These are phyloP conservation scores for Steinernema hermaphroditum DNA, from an alignment of 2,888 invertebrate genomes.

Conservation along the genomic window DNA sequence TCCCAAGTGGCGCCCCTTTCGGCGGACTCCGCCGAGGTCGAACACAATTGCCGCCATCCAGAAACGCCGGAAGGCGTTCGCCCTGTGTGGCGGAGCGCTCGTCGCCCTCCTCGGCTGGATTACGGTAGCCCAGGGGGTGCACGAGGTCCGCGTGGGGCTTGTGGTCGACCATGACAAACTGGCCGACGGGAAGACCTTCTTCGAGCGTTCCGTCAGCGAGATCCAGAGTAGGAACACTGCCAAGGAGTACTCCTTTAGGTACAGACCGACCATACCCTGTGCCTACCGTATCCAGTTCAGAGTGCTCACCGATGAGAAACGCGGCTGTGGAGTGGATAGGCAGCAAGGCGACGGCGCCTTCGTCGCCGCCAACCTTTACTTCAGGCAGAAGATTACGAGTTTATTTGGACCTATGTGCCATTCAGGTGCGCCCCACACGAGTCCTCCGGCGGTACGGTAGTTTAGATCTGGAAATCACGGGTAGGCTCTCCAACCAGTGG, in stretches of 20 bases:
- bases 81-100: not conserved
- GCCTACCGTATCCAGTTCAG: not conserved
- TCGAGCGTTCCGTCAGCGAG: not conserved
- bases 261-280: not conserved
- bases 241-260: conserved; percentile 4
- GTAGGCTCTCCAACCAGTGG: conserved; percentile 38
- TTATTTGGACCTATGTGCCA: conserved; percentile 47
- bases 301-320: conserved; percentile 3
- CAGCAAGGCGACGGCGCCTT: conserved; percentile 37
- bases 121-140: not conserved
- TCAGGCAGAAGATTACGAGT: conserved; percentile 41
- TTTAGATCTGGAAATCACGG: conserved; percentile 41
- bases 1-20: too few species aligned
- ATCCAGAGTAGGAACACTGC: not conserved
- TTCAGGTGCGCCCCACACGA: conserved; percentile 33
- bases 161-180: conserved; percentile 5
- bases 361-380: conserved; percentile 39
- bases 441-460: not conserved
- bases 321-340: conserved; percentile 21
- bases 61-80: too few species aligned
- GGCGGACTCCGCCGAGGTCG: too few species aligned
- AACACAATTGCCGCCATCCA: too few species aligned
- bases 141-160: conserved; percentile 3
- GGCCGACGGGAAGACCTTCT: not conserved
- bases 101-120: not conserved